Base-by-base conservation (phyloP, 2,113 vertebrate species). In the Cyprinodon brontotheroides region DNA sequence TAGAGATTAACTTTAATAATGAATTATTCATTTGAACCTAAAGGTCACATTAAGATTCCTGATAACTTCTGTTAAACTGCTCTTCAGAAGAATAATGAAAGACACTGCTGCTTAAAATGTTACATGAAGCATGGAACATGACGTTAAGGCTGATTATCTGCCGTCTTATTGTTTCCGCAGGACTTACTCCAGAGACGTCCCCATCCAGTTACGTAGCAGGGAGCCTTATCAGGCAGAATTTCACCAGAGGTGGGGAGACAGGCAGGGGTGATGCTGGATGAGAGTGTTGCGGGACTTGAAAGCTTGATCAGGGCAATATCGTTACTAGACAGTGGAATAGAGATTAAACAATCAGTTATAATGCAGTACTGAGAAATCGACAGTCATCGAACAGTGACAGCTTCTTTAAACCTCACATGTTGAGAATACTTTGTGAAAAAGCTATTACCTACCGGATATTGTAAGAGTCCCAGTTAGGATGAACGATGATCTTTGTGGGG, bases 271-370 rank as follows among this genome's bases (percentile, higher is more conserved):
- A 98, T 92, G 61, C 60, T 65, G 22, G 94, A 72, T 0, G 84
- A 93, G 66, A 92, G 3, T 10, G 65, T 0, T 59, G 96, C 96
- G 0, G 86, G 84, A 22, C 92, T 62, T 0, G 77, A 40, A 72
- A 99, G 93, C 89, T 98, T 99, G 90, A 98, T 86, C 84, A 99
- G 91, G 71, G 97, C 97, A 0, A 98, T 96, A 92, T 98, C 97
- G 0, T 98, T 98, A 75, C 97, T 98, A 80, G 11, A 75, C 69
- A 0, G 1, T 43, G 64, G 65, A 4, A 79, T 50, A 48, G 20
- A 86, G 72, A 85, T 11, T 40, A 11, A 12, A 41, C 11, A 57
- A 20, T 69, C 43, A 81, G 29, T 69, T 68, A 70, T 9, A 70
- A 1, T 37, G 1, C 6, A 9, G 10, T 61, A 45, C 29, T 0